Percentiles rank a stretch among this genome's conserved stretches.
These are phyloP conservation scores for Thaumatotibia leucotreta DNA, from an alignment of 1,140 invertebrate genomes.

Conservation along the genomic window DNA sequence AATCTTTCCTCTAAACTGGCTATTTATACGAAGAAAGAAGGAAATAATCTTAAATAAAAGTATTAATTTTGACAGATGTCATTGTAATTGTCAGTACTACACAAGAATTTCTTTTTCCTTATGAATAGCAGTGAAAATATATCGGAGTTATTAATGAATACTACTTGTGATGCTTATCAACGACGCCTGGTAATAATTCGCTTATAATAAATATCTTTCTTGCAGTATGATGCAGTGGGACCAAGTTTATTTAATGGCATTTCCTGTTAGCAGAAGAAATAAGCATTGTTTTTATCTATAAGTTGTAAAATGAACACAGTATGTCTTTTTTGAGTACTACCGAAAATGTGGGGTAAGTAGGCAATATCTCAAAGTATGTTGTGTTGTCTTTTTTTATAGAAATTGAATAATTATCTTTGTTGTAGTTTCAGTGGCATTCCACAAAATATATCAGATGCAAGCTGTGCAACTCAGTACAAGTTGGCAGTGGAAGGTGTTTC, in stretches of 20 bases:
- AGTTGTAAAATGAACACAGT: slow-evolving; percentile 68
- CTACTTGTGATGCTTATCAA: slow-evolving; percentile 11
- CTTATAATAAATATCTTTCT: slow-evolving; percentile 27
- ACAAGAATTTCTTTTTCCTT: slow-evolving; percentile 33
- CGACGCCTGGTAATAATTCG: slow-evolving; percentile 9
- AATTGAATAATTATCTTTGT: slow-evolving; percentile 10
- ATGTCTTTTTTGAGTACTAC: slow-evolving; percentile 76
- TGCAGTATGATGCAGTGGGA: slow-evolving; percentile 67
- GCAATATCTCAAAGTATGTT: background rate
- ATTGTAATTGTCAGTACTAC: slow-evolving; percentile 54
- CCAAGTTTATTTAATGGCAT: slow-evolving; percentile 52
- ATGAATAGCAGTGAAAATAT: slow-evolving; percentile 26
- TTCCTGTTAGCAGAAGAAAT: slow-evolving; percentile 35
- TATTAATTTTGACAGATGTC: slow-evolving; percentile 59
- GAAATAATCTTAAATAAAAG: slow-evolving; percentile 19
- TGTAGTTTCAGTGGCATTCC: slow-evolving; percentile 73
- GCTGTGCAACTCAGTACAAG: slow-evolving; percentile 67
- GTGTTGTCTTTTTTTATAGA: slow-evolving; percentile 10
- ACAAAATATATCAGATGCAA: slow-evolving; percentile 71
- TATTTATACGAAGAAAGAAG: background rate
- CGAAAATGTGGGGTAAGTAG: slow-evolving; percentile 72
- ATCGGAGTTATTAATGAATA: slow-evolving; percentile 14
- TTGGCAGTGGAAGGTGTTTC: slow-evolving; percentile 66
- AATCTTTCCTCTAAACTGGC: background rate
- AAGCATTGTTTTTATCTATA: slow-evolving; percentile 50